Evolutionary conservation across 2,113 vertebrate genomes (phyloP).

Genomic region (Pongo pygmaeus): DNA sequence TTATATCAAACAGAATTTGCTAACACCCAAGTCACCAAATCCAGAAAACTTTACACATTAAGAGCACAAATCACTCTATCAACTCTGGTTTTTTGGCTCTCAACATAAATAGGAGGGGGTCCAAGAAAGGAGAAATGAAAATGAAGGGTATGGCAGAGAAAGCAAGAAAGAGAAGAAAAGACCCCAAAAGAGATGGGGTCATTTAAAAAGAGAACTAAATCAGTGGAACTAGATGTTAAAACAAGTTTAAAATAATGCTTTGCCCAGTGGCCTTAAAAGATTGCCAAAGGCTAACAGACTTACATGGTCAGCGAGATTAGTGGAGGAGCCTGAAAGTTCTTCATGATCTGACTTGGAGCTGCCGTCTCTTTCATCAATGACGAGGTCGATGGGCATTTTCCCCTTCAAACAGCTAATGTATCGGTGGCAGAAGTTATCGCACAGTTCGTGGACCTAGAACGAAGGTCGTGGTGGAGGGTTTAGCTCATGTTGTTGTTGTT

Average conservation of each 20-base stretch:
- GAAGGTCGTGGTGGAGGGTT: constrained; percentile 48
- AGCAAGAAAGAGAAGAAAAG: not conserved
- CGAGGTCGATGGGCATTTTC: constrained; percentile 99
- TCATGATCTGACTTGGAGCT: constrained; percentile 99
- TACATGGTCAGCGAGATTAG: constrained; percentile 99
- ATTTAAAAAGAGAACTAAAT: constrained; percentile 27
- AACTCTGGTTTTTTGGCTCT: not conserved
- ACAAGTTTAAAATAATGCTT: constrained; percentile 13
- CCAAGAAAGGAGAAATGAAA: constrained; percentile 16
- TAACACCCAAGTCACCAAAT: constrained; percentile 65
- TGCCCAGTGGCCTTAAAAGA: constrained; percentile 27
- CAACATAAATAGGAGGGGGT: constrained; percentile 1
- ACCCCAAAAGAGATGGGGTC: not conserved
- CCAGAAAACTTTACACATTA: constrained; percentile 76
- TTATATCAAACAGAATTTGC: constrained; percentile 68
- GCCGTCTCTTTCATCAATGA: constrained; percentile 99
- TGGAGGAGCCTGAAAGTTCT: constrained; percentile 99
- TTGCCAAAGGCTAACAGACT: constrained; percentile 83
- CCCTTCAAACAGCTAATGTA: constrained; percentile 99
- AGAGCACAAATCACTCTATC: constrained; percentile 62
- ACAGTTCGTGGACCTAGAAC: constrained; percentile 97
- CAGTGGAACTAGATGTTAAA: constrained; percentile 6
- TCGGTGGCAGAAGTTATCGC: constrained; percentile 99
- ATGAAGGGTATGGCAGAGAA: not conserved
- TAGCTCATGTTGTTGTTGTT: constrained; percentile 21